These are phyloP conservation scores for Candidula unifasciata DNA, from an alignment of 2,888 invertebrate species.

Conservation along the genomic window DNA sequence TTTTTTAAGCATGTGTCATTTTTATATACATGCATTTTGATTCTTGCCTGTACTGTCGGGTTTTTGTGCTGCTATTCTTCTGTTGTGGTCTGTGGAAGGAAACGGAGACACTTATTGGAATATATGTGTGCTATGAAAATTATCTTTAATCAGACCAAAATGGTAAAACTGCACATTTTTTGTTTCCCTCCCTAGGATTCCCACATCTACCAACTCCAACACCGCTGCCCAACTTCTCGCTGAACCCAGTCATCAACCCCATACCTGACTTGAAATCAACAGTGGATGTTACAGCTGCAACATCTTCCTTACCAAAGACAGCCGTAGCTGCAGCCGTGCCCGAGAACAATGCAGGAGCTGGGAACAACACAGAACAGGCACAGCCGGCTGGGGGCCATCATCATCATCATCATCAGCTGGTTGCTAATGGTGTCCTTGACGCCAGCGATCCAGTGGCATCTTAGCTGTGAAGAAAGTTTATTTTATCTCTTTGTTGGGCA, in stretches of 20 bases:
- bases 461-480: background rate
- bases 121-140: no score
- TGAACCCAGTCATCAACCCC: background rate
- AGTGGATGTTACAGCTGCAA: background rate
- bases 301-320: background rate
- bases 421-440: slow-evolving; percentile 42
- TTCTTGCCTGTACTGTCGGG: no score
- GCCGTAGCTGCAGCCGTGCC: background rate
- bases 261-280: background rate
- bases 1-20: no score
- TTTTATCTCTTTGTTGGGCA: background rate
- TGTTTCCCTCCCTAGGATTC: background rate
- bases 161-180: no score
- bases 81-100: no score
- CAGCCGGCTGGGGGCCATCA: slow-evolving; percentile 4
- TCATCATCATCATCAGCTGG: slow-evolving; percentile 38
- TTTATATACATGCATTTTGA: no score
- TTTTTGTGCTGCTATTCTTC: no score
- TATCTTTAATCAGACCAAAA: no score
- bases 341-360: slow-evolving; percentile 9
- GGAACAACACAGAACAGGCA: background rate
- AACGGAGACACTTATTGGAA: no score
- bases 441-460: background rate
- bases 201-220: slow-evolving; percentile 20
- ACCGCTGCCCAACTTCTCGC: slow-evolving; percentile 37